Evolutionary conservation across 2,888 invertebrate species (phyloP), one percentile per base, ranked within the genome.

Genomic region (Lycocerus yunnanus): DNA sequence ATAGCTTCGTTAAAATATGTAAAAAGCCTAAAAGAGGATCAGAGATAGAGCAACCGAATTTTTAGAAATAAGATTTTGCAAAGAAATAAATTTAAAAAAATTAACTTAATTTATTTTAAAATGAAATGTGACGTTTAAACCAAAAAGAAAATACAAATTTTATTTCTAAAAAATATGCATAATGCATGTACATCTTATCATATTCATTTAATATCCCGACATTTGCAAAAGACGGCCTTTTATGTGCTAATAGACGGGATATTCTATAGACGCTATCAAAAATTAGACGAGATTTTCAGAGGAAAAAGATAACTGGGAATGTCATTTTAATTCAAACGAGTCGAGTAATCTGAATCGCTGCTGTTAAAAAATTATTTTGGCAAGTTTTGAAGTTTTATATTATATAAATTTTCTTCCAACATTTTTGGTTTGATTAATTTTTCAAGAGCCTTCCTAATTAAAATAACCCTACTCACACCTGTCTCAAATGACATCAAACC

Each of bases 321-420:
- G 74, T 70, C 74, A 67, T 74, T 74, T 74, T 74, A 74, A 74
- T 74, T 74, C 74, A 74, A 67, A 74, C 73, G 73, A 24, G 58
- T 68, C 65, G 60, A 21, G 68, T 27, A 68, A 73, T 73, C 63
- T 73, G 68, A 60, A 20, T 20, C 69, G 73, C 58, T 73, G 69
- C 69, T 69, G 60, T 43, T 43, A 43, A 43, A 43, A 43, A 43
- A 43, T 43, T 43, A 43, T 43, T 43, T 43, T n/a, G n/a, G 1
- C 43, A 43, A 43, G n/a, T 43, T 43, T 43, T n/a, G n/a, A 43
- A 43, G 43, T n/a, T 43, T 43, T 43, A 43, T 43, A 43, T n/a
- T n/a, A n/a, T 43, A 43, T 43, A 43, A 43, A 43, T 43, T 43
- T 43, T 13, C n/a, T 43, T 21, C 43, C n/a, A 43, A 43, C 43